phyloP scores from a whole-genome alignment of 1,140 invertebrate species.

The Drosophila arizonae region DNA sequence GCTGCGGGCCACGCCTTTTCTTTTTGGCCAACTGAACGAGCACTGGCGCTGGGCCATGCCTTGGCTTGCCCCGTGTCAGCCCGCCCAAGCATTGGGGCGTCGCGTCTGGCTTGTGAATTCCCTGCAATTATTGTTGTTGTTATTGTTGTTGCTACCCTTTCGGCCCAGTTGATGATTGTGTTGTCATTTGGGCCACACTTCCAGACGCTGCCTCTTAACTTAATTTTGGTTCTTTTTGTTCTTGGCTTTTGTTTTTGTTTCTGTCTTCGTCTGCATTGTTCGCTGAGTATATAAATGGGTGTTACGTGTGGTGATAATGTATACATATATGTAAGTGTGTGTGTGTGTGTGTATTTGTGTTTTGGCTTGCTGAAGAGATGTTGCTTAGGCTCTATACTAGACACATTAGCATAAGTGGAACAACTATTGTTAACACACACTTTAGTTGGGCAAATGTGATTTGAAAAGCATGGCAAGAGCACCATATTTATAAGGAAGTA shows the following conservation, averaged over 20 bases:
- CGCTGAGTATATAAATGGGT: not conserved
- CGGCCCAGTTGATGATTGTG: conserved; percentile 57
- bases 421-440: conserved; percentile 1
- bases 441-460: not conserved
- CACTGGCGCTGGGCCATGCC: too few relatives aligned
- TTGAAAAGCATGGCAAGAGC: too few relatives aligned
- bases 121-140: too few relatives aligned
- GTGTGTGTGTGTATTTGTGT: too few relatives aligned
- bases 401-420: not conserved
- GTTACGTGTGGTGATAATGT: conserved; percentile 1
- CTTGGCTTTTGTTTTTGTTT: not conserved
- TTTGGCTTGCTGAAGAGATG: not conserved
- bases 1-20: not conserved
- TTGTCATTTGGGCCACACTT: conserved; percentile 55
- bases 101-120: not conserved
- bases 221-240: not conserved
- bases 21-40: not conserved
- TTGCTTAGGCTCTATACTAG: not conserved
- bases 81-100: not conserved
- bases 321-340: not conserved
- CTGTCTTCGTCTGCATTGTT: conserved; percentile 11
- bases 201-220: conserved; percentile 19
- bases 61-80: not conserved
- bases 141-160: conserved; percentile 12
- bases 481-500: too few relatives aligned